These are phyloP conservation scores for Dolichoris vasculosae DNA, from an alignment of 1,140 invertebrate species.

Conservation along the genomic window DNA sequence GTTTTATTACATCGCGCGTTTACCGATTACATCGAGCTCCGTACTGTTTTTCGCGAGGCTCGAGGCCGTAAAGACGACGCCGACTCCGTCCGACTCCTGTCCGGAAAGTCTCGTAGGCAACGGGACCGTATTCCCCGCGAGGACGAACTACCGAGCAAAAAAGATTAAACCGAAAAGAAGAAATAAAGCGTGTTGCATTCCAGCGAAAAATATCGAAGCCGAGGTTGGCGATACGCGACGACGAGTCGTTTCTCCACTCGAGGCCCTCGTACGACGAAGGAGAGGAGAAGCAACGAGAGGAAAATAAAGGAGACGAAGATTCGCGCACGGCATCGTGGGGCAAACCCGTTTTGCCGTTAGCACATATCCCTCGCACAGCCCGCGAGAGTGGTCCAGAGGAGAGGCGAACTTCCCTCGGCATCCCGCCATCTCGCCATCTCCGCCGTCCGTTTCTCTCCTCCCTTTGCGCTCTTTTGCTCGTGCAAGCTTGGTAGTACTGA, in stretches of 20 bases:
- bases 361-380: conserved; percentile 44
- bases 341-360: conserved; percentile 73
- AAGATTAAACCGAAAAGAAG: background rate
- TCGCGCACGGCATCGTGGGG: conserved; percentile 53
- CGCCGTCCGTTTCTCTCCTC: background rate
- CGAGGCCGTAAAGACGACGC: too few species aligned
- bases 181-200: background rate
- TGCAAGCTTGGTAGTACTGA: conserved; percentile 70
- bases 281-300: conserved; percentile 27
- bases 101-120: background rate
- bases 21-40: background rate
- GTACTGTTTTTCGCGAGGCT: background rate
- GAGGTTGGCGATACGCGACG: background rate
- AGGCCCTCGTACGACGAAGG: conserved; percentile 23
- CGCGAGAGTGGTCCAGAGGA: background rate
- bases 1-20: background rate
- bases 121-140: background rate
- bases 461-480: conserved; percentile 22
- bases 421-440: background rate
- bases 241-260: background rate
- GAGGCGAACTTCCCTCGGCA: conserved; percentile 25
- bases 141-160: background rate
- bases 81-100: too few species aligned
- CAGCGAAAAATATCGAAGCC: conserved; percentile 13
- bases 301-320: conserved; percentile 58